Evolutionary conservation across 2,888 invertebrate species (phyloP).

Genomic region (Drosophila meridionalis): DNA sequence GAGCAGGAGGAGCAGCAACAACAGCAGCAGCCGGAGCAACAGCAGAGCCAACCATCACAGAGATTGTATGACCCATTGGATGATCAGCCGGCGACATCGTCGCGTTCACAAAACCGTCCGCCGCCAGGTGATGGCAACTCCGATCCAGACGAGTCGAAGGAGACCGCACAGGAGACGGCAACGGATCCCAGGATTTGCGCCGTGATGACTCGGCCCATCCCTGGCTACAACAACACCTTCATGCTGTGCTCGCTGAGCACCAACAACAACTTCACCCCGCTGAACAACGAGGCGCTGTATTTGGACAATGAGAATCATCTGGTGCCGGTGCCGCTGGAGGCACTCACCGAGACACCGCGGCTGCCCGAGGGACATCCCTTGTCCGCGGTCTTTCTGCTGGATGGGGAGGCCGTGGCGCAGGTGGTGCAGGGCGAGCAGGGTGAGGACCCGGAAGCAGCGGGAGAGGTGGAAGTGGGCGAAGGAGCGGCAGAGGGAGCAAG

Average conservation of each 20-base stretch:
- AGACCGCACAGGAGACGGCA: neutral
- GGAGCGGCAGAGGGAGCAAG: neutral
- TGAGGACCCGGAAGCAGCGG: neutral
- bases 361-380: slow-evolving; percentile 65
- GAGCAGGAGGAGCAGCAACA: neutral
- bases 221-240: slow-evolving; percentile 90
- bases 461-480: neutral
- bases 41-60: neutral
- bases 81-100: neutral
- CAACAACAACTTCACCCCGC: slow-evolving; percentile 89
- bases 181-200: slow-evolving; percentile 58
- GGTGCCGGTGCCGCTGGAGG: slow-evolving; percentile 79
- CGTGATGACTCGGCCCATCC: slow-evolving; percentile 90
- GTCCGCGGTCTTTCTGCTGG: slow-evolving; percentile 59
- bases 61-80: neutral
- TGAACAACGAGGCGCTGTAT: slow-evolving; percentile 87
- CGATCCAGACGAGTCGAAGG: slow-evolving; percentile 9
- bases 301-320: slow-evolving; percentile 80
- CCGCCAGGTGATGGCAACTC: neutral
- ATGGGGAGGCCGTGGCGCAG: slow-evolving; percentile 54
- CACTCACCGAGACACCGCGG: slow-evolving; percentile 63
- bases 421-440: slow-evolving; percentile 35
- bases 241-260: slow-evolving; percentile 88
- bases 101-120: neutral
- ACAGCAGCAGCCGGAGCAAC: neutral